Evolutionary conservation across 2,797 vertebrate genomes (phyloP), one percentile per base, ranked within the genome.

Genomic region (Petrocephalus schoutedeni): DNA sequence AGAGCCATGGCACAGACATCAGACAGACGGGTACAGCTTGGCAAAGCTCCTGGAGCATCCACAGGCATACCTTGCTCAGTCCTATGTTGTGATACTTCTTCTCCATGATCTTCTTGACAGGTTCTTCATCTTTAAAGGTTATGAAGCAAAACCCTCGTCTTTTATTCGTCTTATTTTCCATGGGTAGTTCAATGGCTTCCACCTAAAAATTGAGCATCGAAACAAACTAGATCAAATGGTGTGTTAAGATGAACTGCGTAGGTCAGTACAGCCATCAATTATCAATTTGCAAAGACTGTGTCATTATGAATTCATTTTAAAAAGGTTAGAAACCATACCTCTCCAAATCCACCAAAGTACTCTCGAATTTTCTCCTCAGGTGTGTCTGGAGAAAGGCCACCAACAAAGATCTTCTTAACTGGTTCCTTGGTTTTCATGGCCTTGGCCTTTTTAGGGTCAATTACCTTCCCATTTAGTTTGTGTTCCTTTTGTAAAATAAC

Each of bases 401-500:
- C 98, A 36, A 99, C 98, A 94, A 99, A 99, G 92, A 99, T 98
- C 96, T 99, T 99, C 96, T 98, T 99, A 59, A 99, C 96, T 0
- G 98, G 97, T 91, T 99, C 98, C 95, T 99, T 99, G 93, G 97
- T 97, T 95, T 99, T 99, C 98, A 99, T 99, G 89, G 98, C 98
- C 95, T 99, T 99, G 91, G 98, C 98, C 94, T 97, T 98, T 95
- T 99, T 99, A 77, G 98, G 98, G 93, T 99, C 98, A 88, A 99
- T 99, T 91, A 99, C 98, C 92, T 99, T 99, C 86, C 98, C 98
- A 89, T 99, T 99, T 89, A 99, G 96, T 93, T 99, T 99, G 92
- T 99, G 98, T 90, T 99, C 98, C 91, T 99, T 99, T 92, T 98
- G 97, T 90, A 97, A 92, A 93, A 97, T 97, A 82, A 99, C 98